Evolutionary conservation across 1,140 invertebrate species (phyloP), one percentile per base, ranked within the genome.

Genomic region (Sinonovacula constricta): DNA sequence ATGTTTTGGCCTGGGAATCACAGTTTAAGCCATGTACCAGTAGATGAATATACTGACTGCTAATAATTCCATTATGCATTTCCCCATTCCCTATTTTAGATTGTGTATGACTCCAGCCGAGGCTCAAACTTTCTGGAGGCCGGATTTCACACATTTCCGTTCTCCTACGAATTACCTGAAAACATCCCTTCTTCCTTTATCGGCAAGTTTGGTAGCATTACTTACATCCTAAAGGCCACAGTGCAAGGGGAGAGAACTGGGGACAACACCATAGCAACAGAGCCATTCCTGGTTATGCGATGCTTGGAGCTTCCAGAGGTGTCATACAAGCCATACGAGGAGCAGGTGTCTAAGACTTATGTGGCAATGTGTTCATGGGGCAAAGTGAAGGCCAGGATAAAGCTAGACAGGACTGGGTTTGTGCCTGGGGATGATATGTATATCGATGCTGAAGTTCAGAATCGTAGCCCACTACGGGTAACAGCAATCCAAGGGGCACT

Each of bases 131-230:
- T 60, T 31, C 28, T 90, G 14, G 36, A 60, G 0, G 70, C 63
- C 7, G 90, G 90, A 1, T 45, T 31, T 24, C 86, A 90, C 53
- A 65, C 84, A 1, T 90, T 89, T 72, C 83, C 87, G 1, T 89
- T 91, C 69, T 83, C 87, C 30, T 91, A 90, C 63, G 74, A 82
- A 39, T 86, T 91, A 0, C 87, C 88, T 0, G 81, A 86, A 0
- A 88, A 87, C 67, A 80, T 91, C 0, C 90, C 90, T 0, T 90
- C 89, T 10, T 91, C 90, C 2, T 91, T 87, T 77, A 91, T 91
- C 74, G 90, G 90, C 54, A 91, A 90, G 72, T 89, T 82, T 71
- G 90, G 90, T 36, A 91, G 89, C 83, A 86, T 91, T 14, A 90
- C 90, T 10, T 91, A 91, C 74, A 86, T 90, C 28, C 75, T 91